Percentiles rank a stretch among this genome's conserved stretches.
These are phyloP conservation scores for Pogonomyrmex californicus DNA, from an alignment of 1,140 invertebrate genomes.

Conservation along the genomic window DNA sequence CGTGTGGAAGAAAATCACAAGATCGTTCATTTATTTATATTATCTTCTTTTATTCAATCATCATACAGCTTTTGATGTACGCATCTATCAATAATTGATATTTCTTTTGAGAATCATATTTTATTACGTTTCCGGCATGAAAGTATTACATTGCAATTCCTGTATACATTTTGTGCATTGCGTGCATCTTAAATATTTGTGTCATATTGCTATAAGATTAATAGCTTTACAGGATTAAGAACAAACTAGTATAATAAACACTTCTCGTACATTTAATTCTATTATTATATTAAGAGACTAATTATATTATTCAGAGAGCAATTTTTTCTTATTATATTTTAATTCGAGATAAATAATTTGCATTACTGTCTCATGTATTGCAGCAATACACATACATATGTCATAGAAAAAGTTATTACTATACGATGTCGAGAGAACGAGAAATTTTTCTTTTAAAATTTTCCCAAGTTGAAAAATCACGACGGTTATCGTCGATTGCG, in stretches of 20 bases:
- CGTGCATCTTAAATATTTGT: no score
- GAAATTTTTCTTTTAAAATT: slow-evolving; percentile 24
- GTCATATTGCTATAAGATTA: background rate
- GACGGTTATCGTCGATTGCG: slow-evolving; percentile 68
- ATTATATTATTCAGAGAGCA: background rate
- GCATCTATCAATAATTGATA: background rate
- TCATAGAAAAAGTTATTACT: slow-evolving; percentile 2
- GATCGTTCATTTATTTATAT: slow-evolving; percentile 16
- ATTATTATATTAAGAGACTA: background rate
- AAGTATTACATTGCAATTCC: background rate
- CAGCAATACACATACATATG: background rate
- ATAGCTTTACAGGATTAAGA: background rate
- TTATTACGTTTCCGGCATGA: background rate
- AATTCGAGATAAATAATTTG: background rate
- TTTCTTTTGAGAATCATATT: background rate
- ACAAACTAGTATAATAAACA: background rate
- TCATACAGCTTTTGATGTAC: slow-evolving; percentile 57
- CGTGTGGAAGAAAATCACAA: slow-evolving; percentile 43
- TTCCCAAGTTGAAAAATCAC: slow-evolving; percentile 38
- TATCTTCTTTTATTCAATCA: slow-evolving; percentile 61
- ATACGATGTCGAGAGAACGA: background rate
- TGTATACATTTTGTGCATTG: no score
- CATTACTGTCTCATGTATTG: background rate
- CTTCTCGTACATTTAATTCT: background rate
- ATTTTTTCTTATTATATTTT: background rate